These are phyloP conservation scores for Heliconius ismenius DNA, from an alignment of 2,888 invertebrate species.

Conservation along the genomic window DNA sequence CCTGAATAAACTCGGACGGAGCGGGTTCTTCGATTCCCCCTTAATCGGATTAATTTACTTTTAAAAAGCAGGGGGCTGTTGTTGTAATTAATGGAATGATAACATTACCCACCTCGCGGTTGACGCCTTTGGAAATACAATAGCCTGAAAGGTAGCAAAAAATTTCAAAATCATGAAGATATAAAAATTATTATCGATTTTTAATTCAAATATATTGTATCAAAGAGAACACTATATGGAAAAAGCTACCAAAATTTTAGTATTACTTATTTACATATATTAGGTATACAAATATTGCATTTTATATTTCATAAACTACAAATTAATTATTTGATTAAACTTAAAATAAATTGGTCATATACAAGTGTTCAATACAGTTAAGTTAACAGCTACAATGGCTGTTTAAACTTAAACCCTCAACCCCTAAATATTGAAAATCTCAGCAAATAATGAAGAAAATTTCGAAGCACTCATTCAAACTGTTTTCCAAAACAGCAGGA, in stretches of 20 bases:
- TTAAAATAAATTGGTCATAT: too few species aligned
- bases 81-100: slow-evolving; percentile 82
- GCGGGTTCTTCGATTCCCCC: slow-evolving; percentile 81
- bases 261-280: not conserved
- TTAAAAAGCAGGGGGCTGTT: slow-evolving; percentile 79
- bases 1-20: slow-evolving; percentile 80
- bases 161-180: slow-evolving; percentile 45
- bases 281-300: not conserved
- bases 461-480: slow-evolving; percentile 38
- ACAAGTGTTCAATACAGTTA: not conserved
- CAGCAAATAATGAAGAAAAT: slow-evolving; percentile 10
- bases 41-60: slow-evolving; percentile 82
- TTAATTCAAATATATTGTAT: not conserved
- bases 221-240: not conserved
- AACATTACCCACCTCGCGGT: slow-evolving; percentile 79
- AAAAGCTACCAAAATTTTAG: not conserved
- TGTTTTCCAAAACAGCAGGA: slow-evolving; percentile 60
- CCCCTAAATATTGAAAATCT: slow-evolving; percentile 8
- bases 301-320: not conserved
- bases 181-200: slow-evolving; percentile 32
- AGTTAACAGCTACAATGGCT: not conserved
- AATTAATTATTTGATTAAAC: not conserved
- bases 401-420: not conserved
- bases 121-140: slow-evolving; percentile 66
- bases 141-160: slow-evolving; percentile 51